These are phyloP conservation scores for Poecilus cupreus DNA, from an alignment of 2,888 invertebrate genomes.

Conservation along the genomic window DNA sequence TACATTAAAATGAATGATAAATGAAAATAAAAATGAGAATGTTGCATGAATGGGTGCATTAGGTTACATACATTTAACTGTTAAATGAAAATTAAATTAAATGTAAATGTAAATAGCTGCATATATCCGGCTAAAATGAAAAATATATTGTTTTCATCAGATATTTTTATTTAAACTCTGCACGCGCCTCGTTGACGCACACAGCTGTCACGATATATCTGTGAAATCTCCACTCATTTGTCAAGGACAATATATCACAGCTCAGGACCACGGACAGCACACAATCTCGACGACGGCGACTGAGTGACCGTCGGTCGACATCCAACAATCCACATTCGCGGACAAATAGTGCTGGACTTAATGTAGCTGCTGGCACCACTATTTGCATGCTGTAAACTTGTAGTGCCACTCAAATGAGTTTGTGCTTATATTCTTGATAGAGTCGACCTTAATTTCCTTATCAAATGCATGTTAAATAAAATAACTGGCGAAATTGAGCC, in stretches of 20 bases:
- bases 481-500: too few relatives aligned
- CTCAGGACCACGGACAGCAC: not conserved
- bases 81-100: too few relatives aligned
- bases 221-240: constrained; percentile 38
- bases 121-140: too few relatives aligned
- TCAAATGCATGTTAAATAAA: too few relatives aligned
- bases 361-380: not conserved
- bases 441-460: not conserved
- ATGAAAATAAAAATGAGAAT: too few relatives aligned
- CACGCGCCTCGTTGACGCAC: not conserved
- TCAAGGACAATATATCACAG: constrained; percentile 40
- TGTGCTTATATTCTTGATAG: not conserved
- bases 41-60: too few relatives aligned
- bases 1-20: too few relatives aligned
- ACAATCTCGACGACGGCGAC: constrained; percentile 8
- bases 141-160: too few relatives aligned
- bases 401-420: not conserved
- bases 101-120: too few relatives aligned
- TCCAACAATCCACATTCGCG: not conserved
- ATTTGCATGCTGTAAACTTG: not conserved
- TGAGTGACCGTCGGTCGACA: not conserved
- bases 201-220: not conserved
- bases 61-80: too few relatives aligned
- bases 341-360: not conserved
- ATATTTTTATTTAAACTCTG: too few relatives aligned